Evolutionary conservation across 2,888 invertebrate genomes (phyloP), one percentile per base, ranked within the genome.

Genomic region (Hydriomena furcata): DNA sequence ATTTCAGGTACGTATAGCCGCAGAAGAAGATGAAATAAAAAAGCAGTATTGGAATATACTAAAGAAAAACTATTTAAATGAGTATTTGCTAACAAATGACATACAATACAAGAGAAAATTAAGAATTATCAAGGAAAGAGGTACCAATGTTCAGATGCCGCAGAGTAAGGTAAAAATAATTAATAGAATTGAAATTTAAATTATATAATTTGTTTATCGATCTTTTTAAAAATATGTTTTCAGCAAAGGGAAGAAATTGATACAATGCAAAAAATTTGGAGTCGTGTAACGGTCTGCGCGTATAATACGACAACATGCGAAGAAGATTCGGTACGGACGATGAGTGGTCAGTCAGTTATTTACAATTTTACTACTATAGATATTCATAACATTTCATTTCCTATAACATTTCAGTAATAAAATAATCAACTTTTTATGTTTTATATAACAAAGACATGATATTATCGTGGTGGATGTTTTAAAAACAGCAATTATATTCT

Each of bases 211-310:
- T 17, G 17, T 2, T 17, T 3, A 17, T 17, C 4, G 4, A 17
- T 3, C 4, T 2, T 2, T 17, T 17, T 3, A 17, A 17, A 17
- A 17, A 32, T 28, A 30, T 5, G 7, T 10, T 74, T 73, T 23
- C 60, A 89, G 89, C 86, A 86, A 82, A 76, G 87, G 47, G 84
- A 88, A 69, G 87, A 88, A 77, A 87, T 88, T 52, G 86, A 89
- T 37, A 76, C 80, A 30, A 90, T 90, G 89, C 89, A 90, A 61
- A 76, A 81, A 52, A 84, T 88, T 43, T 89, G 89, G 89, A 87
- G 86, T 48, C 69, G 82, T 27, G 87, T 83, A n/a, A 72, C 81
- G n/a, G 73, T 90, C 1, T 90, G 89, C 62, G 76, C 81, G 5
- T 88, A 82, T 52, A 86, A 88, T 55, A 52, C 66, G 4, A 54